These are phyloP conservation scores for Acrobeloides nanus DNA, from an alignment of 2,888 invertebrate genomes.

Conservation along the genomic window DNA sequence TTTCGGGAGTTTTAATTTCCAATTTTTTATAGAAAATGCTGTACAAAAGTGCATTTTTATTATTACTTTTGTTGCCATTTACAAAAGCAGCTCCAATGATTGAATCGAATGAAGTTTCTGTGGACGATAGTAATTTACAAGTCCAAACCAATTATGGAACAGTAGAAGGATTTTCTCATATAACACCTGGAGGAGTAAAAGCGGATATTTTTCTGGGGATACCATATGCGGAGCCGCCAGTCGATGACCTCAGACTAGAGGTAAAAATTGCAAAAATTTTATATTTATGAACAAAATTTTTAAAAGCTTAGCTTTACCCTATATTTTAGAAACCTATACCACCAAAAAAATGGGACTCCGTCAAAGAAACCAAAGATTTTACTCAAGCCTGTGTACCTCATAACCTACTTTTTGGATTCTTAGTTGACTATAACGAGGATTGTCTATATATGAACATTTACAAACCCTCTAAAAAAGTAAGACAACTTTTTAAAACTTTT, in stretches of 20 bases:
- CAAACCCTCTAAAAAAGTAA: conserved; percentile 19
- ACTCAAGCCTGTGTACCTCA: too few species aligned
- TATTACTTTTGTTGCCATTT: too few species aligned
- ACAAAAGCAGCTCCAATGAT: too few species aligned
- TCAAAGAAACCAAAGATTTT: conserved; percentile 28
- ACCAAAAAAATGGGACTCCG: conserved; percentile 26
- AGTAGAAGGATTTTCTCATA: conserved; percentile 17
- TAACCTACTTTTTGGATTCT: too few species aligned
- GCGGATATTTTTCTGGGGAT: conserved; percentile 38
- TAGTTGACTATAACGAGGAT: conserved; percentile 32
- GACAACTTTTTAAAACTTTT: not conserved
- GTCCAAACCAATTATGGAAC: conserved; percentile 23
- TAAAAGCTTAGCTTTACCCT: too few species aligned
- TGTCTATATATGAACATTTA: conserved; percentile 44
- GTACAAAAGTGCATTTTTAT: too few species aligned
- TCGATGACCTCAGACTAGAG: conserved; percentile 41
- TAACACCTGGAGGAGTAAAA: conserved; percentile 8
- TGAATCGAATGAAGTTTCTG: too few species aligned
- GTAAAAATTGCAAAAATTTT: too few species aligned
- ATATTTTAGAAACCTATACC: conserved; percentile 37
- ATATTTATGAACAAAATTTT: too few species aligned
- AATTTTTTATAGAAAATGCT: too few species aligned
- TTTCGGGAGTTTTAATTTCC: too few species aligned
- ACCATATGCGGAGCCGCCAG: conserved; percentile 46
- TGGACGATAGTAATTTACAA: too few species aligned